phyloP scores from a whole-genome alignment of 1,140 invertebrate species.

The Orius insidiosus region DNA sequence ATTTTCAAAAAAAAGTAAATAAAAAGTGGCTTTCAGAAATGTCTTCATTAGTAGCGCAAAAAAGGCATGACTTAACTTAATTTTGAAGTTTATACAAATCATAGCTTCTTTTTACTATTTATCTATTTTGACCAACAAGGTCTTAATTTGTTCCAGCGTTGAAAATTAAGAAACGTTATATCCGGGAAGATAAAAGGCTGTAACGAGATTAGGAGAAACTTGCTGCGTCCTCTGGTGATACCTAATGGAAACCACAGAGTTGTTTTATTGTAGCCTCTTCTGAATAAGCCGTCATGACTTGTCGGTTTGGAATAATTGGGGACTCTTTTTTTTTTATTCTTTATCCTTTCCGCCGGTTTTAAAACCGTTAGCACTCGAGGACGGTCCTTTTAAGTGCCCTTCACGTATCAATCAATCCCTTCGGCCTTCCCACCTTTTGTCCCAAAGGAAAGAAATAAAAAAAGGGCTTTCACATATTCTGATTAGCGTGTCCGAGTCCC shows the following conservation, averaged over 20 bases:
- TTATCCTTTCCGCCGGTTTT: not conserved
- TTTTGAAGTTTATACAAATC: too few relatives aligned
- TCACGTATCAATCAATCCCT: slow-evolving; percentile 2
- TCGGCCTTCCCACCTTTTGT: not conserved
- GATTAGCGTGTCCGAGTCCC: not conserved
- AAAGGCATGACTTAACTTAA: too few relatives aligned
- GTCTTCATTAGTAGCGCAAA: too few relatives aligned
- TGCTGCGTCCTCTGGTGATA: not conserved
- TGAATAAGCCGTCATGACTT: slow-evolving; percentile 9
- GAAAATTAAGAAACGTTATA: too few relatives aligned
- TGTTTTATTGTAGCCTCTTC: not conserved
- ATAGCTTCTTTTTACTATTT: too few relatives aligned
- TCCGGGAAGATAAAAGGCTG: not conserved
- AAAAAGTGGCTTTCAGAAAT: too few relatives aligned
- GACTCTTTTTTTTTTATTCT: not conserved
- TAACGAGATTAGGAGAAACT: not conserved
- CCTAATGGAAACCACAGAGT: slow-evolving; percentile 4
- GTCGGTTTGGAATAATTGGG: slow-evolving; percentile 7
- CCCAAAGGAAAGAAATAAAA: not conserved
- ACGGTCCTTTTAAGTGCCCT: slow-evolving; percentile 1
- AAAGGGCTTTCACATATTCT: not conserved
- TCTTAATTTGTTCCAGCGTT: too few relatives aligned
- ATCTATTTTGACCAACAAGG: too few relatives aligned
- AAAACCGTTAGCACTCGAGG: slow-evolving; percentile 2
- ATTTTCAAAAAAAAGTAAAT: too few relatives aligned